Evolutionary conservation across 2,888 invertebrate genomes (phyloP), one percentile per base, ranked within the genome.

Genomic region (Nemoura dubitans): DNA sequence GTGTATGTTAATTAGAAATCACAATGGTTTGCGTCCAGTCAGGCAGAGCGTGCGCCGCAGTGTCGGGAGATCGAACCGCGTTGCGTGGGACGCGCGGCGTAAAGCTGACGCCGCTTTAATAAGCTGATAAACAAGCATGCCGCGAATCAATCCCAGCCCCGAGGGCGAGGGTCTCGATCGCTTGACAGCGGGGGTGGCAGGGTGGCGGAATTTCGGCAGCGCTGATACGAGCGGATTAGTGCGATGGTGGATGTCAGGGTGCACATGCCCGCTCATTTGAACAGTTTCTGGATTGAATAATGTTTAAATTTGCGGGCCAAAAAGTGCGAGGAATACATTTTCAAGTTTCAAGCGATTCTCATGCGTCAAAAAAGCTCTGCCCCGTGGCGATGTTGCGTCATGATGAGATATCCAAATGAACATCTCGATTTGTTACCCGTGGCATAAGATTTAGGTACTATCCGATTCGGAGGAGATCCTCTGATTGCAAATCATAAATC

Each of bases 1-100:
- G 59, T n/a, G n/a, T 59, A 59, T 59, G 59, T 59, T 59, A 59
- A 59, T 59, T 59, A 59, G 10, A 59, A 59, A 59, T 59, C 59
- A 59, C 59, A 59, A 59, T 59, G 59, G 59, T 59, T 21, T 1
- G 14, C 59, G 59, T 59, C 36, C 59, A 59, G 59, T 59, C 59
- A 59, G 59, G 16, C 59, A 59, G 59, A 59, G 59, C 10, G 21
- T 21, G 59, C 59, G 36, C 5, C 5, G 36, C n/a, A 3, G 2
- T 59, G 59, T 59, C 36, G 59, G 14, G 59, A 59, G 59, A 59
- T 59, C 14, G 16, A 59, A 59, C 6, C 59, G 59, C 16, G 36
- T 36, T 6, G n/a, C 10, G 36, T n/a, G 36, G 36, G 36, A 59
- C 59, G 59, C 16, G 59, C 10, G 5, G 36, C 1, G 59, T 59